Conservation (phyloP, 2,888 invertebrate species). For the Phyllotreta striolata region DNA sequence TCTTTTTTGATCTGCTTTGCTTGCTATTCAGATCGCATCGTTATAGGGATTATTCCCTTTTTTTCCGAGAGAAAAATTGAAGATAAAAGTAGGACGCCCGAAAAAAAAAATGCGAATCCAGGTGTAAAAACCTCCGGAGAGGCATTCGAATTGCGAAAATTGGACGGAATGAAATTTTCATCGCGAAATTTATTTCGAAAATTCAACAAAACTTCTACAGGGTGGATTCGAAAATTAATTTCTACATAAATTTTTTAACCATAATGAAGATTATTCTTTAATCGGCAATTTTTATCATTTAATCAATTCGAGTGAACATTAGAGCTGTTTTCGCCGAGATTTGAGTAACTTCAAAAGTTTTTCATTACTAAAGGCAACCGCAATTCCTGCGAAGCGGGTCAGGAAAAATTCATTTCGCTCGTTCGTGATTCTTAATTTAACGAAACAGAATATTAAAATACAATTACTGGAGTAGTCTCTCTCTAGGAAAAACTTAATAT, state of each 20-base stretch:
- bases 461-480: conserved; percentile 30
- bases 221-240: too few species aligned
- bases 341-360: too few species aligned
- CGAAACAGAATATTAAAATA: conserved; percentile 35
- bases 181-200: too few species aligned
- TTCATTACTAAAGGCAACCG: too few species aligned
- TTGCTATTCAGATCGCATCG: conserved; percentile 20
- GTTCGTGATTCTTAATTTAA: neutral
- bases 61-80: neutral
- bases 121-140: conserved; percentile 11
- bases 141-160: conserved; percentile 8
- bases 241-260: too few species aligned
- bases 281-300: too few species aligned
- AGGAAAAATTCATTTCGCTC: conserved; percentile 16
- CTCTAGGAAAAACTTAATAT: conserved; percentile 24
- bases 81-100: neutral
- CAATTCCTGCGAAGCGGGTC: too few species aligned
- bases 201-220: too few species aligned
- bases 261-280: too few species aligned
- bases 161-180: conserved; percentile 26
- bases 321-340: too few species aligned
- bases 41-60: conserved; percentile 19
- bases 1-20: conserved; percentile 26
- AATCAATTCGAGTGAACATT: too few species aligned
- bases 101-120: conserved; percentile 2